Evolutionary conservation across 1,140 invertebrate genomes (phyloP).

Genomic region (Melanaphis sacchari): DNA sequence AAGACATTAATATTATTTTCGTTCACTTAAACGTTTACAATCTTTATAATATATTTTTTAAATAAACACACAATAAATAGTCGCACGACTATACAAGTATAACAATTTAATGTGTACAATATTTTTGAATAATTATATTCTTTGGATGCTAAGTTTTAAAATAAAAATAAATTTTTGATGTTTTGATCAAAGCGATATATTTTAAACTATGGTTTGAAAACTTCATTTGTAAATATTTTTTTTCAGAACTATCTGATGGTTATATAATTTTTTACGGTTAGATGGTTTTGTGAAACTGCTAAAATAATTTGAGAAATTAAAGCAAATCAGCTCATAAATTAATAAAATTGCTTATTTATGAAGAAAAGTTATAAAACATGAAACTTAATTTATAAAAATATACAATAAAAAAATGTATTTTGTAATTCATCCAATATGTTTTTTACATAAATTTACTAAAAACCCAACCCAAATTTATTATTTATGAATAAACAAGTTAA

Average conservation of each 20-base stretch:
- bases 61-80: background rate
- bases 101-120: background rate
- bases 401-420: background rate
- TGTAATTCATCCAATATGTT: background rate
- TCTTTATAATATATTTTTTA: background rate
- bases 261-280: background rate
- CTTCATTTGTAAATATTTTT: background rate
- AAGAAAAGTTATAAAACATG: background rate
- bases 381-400: background rate
- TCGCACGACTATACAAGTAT: background rate
- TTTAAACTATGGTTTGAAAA: background rate
- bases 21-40: background rate
- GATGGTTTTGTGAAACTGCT: background rate
- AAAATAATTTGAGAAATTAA: background rate
- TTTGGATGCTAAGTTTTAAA: background rate
- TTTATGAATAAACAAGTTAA: background rate
- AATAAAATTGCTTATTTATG: background rate
- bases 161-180: no score
- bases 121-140: background rate
- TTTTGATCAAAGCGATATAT: background rate
- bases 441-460: background rate
- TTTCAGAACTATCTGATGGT: background rate
- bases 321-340: background rate
- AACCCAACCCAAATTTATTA: background rate
- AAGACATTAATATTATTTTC: background rate